phyloP scores from a whole-genome alignment of 2,888 invertebrate species.

The Leistus spinibarbis region DNA sequence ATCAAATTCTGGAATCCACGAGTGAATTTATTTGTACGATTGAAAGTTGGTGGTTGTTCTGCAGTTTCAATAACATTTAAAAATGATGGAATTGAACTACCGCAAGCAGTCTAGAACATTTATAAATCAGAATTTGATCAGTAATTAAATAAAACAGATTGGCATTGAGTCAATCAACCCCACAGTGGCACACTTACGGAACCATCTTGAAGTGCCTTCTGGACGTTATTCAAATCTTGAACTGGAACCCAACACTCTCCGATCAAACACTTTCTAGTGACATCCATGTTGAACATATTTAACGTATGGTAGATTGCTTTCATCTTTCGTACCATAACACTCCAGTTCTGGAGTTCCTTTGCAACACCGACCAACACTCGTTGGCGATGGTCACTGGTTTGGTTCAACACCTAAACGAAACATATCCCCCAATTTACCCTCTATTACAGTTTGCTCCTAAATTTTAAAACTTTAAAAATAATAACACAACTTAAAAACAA shows the following conservation, averaged over 20 bases:
- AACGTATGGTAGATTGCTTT: constrained; percentile 94
- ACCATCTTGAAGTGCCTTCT: constrained; percentile 78
- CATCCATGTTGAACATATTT: constrained; percentile 91
- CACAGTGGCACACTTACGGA: too few relatives aligned
- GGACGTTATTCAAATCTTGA: constrained; percentile 71
- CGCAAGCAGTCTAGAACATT: constrained; percentile 66
- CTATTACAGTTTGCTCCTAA: background rate
- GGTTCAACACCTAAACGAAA: constrained; percentile 73
- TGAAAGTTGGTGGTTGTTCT: constrained; percentile 89
- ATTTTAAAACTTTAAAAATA: background rate
- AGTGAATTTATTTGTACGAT: constrained; percentile 91
- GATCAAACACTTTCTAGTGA: constrained; percentile 87
- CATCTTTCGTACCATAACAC: constrained; percentile 83
- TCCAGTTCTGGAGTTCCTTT: constrained; percentile 87
- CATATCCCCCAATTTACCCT: constrained; percentile 2
- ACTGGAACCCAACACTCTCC: constrained; percentile 89
- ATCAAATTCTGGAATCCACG: constrained; percentile 91
- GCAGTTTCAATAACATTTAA: constrained; percentile 84
- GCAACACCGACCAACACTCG: constrained; percentile 84
- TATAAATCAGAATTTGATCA: constrained; percentile 9
- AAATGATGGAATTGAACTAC: constrained; percentile 91
- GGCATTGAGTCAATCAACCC: too few relatives aligned
- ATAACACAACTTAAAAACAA: background rate
- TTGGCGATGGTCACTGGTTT: constrained; percentile 87
- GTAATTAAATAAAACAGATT: background rate